phyloP scores from a whole-genome alignment of 2,113 vertebrate genomes.

The Capreolus pygargus region DNA sequence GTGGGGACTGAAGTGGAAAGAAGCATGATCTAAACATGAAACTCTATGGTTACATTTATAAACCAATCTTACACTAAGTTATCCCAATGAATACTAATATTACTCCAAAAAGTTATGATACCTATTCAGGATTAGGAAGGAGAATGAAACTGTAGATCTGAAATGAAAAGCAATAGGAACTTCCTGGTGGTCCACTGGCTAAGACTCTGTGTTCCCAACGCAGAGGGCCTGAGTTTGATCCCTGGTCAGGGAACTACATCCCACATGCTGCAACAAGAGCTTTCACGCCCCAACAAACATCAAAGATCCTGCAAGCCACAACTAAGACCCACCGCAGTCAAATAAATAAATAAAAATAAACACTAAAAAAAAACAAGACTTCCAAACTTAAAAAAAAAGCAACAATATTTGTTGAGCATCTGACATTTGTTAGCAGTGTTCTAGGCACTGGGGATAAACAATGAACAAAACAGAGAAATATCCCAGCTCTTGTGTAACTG shows the following conservation, averaged over 20 bases:
- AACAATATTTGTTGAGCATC: background rate
- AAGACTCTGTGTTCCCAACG: background rate
- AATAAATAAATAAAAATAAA: background rate
- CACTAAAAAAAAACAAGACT: background rate
- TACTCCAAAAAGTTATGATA: background rate
- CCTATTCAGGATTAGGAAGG: background rate
- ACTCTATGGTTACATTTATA: background rate
- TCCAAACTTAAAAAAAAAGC: background rate
- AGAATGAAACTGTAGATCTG: background rate
- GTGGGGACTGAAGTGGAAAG: background rate
- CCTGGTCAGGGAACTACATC: background rate
- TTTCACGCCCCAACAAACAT: background rate
- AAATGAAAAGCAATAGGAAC: background rate
- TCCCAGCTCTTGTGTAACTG: background rate
- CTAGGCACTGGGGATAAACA: background rate
- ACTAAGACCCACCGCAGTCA: background rate
- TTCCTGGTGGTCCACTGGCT: background rate
- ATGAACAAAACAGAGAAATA: background rate
- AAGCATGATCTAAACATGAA: background rate
- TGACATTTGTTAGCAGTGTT: slow-evolving; percentile 24
- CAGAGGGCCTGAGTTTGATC: background rate
- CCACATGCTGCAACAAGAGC: background rate
- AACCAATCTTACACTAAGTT: background rate
- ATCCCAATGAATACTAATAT: background rate
- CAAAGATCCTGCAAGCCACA: background rate